Evolutionary conservation across 2,888 invertebrate genomes (phyloP), one percentile per base, ranked within the genome.

Genomic region (Trichogramma dendrolimi): DNA sequence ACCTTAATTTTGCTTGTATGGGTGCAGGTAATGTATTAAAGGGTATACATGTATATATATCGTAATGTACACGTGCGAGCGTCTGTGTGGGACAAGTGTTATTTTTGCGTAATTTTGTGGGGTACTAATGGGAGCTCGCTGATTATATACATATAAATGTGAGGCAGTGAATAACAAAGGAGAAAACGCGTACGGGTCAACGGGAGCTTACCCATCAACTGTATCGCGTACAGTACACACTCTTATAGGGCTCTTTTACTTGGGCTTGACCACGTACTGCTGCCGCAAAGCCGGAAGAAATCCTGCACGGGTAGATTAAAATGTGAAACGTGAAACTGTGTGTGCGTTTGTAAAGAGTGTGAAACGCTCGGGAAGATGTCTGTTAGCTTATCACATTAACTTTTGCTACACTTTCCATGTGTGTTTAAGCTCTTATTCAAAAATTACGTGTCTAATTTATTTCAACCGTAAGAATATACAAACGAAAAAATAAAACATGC

Each of bases 81-180:
- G 27, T 27, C 27, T 27, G 27, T 62, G 40, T 50, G 67, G 70
- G 70, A 72, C 71, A 71, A 76, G 73, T 72, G 73, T 74, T 76
- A 75, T 75, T 76, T 76, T 76, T 74, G 73, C 27, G 27, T 74
- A 73, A 76, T 76, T 75, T 70, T 65, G 63, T 65, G 67, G 68
- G 64, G 62, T 65, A 70, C 67, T 75, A 74, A 75, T 73, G 69
- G 70, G 68, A 54, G 58, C 47, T n/a, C 38, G 54, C 14, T 47
- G 11, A 27, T 27, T 27, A 7, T 38, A 54, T 38, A 50, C 11
- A 11, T 38, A 58, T 40, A 42, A 4, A 42, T 4, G 42, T 38
- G 40, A 8, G 41, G 7, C 7, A 44, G 39, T 50, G 40, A 60
- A 61, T 59, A 56, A 56, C 49, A 61, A 62, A 61, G 63, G 61